Conservation (phyloP, 1,140 invertebrate species). For the Plectus sambesii region DNA sequence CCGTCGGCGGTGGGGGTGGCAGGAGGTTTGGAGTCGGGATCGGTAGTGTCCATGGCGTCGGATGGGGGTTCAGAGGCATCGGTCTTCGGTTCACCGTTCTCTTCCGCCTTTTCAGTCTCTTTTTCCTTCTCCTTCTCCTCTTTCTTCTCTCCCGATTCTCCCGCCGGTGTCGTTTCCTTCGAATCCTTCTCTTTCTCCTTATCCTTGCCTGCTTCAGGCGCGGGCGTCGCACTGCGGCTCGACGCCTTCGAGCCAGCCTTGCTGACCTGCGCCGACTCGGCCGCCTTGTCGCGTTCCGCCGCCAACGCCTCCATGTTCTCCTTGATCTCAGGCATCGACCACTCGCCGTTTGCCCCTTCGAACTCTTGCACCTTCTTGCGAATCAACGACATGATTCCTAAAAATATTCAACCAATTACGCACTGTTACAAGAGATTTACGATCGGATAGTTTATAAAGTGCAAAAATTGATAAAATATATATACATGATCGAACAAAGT, state of each 20-base stretch:
- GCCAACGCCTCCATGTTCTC: slow-evolving; percentile 57
- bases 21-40: too few relatives aligned
- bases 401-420: too few relatives aligned
- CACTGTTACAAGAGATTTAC: too few relatives aligned
- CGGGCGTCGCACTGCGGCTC: slow-evolving; percentile 16
- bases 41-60: slow-evolving; percentile 51
- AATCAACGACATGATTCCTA: slow-evolving; percentile 58
- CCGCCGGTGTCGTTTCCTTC: slow-evolving; percentile 29
- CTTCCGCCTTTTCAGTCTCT: slow-evolving; percentile 28
- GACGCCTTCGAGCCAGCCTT: slow-evolving; percentile 2
- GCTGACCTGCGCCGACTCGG: background rate
- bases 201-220: slow-evolving; percentile 23
- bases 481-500: too few relatives aligned
- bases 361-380: slow-evolving; percentile 92
- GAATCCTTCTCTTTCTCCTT: slow-evolving; percentile 44
- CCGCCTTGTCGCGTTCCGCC: slow-evolving; percentile 50
- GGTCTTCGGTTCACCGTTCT: slow-evolving; percentile 43
- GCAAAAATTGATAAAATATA: too few relatives aligned
- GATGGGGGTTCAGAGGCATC: slow-evolving; percentile 42
- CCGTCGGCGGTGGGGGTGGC: slow-evolving; percentile 44
- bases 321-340: slow-evolving; percentile 69
- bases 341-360: slow-evolving; percentile 91
- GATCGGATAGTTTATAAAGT: too few relatives aligned
- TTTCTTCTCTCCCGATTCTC: slow-evolving; percentile 38
- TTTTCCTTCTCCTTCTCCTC: slow-evolving; percentile 37